A percentile compares a stretch with the other conserved stretches of the same genome.
These are phyloP conservation scores for Cynopterus brachyotis DNA, from an alignment of 2,113 vertebrate species.

Conservation along the genomic window DNA sequence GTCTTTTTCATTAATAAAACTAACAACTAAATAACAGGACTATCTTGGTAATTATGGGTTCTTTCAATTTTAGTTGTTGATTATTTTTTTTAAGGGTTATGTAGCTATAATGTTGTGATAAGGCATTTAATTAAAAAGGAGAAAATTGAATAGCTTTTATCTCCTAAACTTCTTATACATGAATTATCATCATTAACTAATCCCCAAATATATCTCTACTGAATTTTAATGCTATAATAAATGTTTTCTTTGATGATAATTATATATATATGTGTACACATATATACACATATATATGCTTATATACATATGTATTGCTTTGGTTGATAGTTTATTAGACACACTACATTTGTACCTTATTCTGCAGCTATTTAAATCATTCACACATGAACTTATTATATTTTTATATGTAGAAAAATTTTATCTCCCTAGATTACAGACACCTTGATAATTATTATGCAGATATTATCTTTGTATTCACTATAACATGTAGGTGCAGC, in stretches of 20 bases:
- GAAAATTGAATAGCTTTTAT: not conserved
- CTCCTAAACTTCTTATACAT: not conserved
- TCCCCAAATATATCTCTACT: not conserved
- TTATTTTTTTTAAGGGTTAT: not conserved
- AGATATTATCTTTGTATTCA: not conserved
- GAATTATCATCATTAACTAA: not conserved
- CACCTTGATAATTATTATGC: not conserved
- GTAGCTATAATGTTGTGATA: not conserved
- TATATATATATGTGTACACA: not conserved
- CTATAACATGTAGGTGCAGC: not conserved
- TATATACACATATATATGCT: too few relatives aligned
- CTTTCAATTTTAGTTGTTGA: not conserved
- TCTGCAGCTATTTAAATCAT: too few relatives aligned
- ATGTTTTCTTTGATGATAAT: not conserved
- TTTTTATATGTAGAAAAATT: not conserved
- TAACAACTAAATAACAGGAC: not conserved
- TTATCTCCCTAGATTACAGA: not conserved
- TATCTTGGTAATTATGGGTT: not conserved
- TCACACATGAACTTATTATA: not conserved
- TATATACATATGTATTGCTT: too few relatives aligned
- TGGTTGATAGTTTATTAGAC: too few relatives aligned
- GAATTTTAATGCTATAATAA: not conserved
- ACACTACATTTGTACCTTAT: too few relatives aligned
- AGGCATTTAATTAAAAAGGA: not conserved
- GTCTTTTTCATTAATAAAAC: not conserved